Base-by-base conservation (phyloP, 92 coral and sea anemone species). In the Umimayanthus chanpuru region DNA sequence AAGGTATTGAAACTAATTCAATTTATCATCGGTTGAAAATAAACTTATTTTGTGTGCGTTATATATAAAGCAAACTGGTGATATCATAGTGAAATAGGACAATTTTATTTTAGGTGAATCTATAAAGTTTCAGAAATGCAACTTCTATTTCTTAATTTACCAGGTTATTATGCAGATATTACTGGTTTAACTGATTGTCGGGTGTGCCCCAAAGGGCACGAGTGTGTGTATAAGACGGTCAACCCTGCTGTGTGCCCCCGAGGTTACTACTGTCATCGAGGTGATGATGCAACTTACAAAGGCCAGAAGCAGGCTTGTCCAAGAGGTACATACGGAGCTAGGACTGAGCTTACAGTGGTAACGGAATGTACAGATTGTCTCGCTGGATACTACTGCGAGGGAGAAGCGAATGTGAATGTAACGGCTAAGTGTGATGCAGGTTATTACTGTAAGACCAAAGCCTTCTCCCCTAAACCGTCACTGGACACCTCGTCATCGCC, bases 261-360 rank as follows among this genome's bases (percentile, higher is more conserved):
- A 43, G 98, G 98, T 23, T 92, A 86, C 80, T 97, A 79, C 80
- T 97, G 99, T 36, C 86, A 73, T 5, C 38, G 12, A 9, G 99
- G 99, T 36, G 85, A 94, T 41, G 85, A 94, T 79, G 18, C 47
- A 12, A 68, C 25, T 1, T 61, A 76, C 61, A 64, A 77, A 64
- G 99, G 99, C 12, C 86, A 70, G 41, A 94, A 94, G 88, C 94
- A 90, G 73, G 91, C 96, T 4, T 97, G 99, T 66, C 99, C 98
- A 2, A 90, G 53, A 40, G 99, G 99, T 26, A 97, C 97, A 9
- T 97, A 91, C 79, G 98, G 99, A 41, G 85, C 91, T 39, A 88
- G 96, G 55, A 88, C 92, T 25, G 99, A 92, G 8, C 91, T 97
- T 30, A 86, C 88, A 44, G 10, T 8, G 10, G 74, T 53, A 56